Evolutionary conservation across 2,888 invertebrate genomes (phyloP), one percentile per base, ranked within the genome.

Genomic region (Altica lythri): DNA sequence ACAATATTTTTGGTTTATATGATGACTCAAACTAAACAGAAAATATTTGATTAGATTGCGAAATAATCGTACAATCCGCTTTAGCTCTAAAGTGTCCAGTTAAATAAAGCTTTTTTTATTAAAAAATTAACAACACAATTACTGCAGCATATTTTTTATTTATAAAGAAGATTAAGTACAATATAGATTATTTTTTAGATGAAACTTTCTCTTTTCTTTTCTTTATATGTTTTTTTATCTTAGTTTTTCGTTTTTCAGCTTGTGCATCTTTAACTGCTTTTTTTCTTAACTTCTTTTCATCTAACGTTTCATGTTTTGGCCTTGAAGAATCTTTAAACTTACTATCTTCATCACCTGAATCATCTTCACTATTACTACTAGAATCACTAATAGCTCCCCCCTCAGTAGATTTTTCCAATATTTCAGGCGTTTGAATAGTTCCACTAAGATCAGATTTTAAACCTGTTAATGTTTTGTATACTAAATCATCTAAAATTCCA

Each of bases 151-250:
- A 5, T 19, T 19, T 5, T 19, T 5, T 6, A 19, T 5, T 19
- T 38, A 30, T 35, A 13, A 9, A 48, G 18, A 10, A 1, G 13
- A 27, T 29, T 27, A 12, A 47, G 19, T 10, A 19, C 6, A 42
- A 8, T 19, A 4, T 37, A 32, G 30, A 47, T 4, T 59, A 68
- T 62, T 71, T 75, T 63, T 79, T 79, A 51, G 78, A 81, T 3
- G 75, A 71, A 10, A 80, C 57, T 72, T 86, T 90, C 71, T 92
- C 92, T 70, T 90, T 87, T 61, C 90, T 81, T 70, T 95, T 97
- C 72, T 98, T 98, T 0, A 95, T 76, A 75, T 96, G 92, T 75
- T 98, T 98, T 67, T 94, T 95, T 0, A 90, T 82, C 81, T 98
- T 98, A 0, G 79, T 81, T 80, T 92, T 91, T 42, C 96, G 81